These are phyloP conservation scores for Drosophila watanabei DNA, from an alignment of 1,140 invertebrate genomes.

Conservation along the genomic window DNA sequence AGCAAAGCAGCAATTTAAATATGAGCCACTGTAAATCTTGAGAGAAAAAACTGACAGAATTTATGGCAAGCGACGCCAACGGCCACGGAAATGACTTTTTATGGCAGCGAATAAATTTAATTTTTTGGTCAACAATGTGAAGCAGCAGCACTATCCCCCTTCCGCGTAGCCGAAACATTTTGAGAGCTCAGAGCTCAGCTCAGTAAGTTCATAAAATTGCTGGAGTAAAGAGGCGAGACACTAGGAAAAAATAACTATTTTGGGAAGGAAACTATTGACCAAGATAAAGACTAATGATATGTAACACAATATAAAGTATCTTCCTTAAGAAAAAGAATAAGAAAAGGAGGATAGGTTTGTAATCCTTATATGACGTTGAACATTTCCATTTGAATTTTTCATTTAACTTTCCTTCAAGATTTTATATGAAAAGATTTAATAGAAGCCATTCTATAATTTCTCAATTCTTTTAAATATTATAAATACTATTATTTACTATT, in stretches of 20 bases:
- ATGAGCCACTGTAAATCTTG: constrained; percentile 79
- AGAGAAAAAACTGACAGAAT: constrained; percentile 78
- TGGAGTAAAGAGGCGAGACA: constrained; percentile 25
- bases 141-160: constrained; percentile 23
- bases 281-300: neutral
- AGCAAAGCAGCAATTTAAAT: constrained; percentile 75
- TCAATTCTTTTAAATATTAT: neutral
- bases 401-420: neutral
- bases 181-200: constrained; percentile 8
- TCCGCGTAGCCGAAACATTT: neutral
- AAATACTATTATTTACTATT: neutral
- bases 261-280: too few relatives aligned
- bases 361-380: neutral
- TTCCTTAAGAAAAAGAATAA: neutral
- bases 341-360: too few relatives aligned
- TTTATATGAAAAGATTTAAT: neutral
- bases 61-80: constrained; percentile 67
- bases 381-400: neutral
- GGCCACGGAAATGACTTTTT: constrained; percentile 81
- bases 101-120: constrained; percentile 82
- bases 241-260: neutral
- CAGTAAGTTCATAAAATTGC: constrained; percentile 67
- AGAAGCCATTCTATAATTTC: neutral
- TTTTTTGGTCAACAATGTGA: constrained; percentile 82
- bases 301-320: too few relatives aligned